Percentiles rank a stretch among this genome's conserved stretches.
Conservation (phyloP, 2,888 invertebrate genomes). For the Xiphydria camelus region DNA sequence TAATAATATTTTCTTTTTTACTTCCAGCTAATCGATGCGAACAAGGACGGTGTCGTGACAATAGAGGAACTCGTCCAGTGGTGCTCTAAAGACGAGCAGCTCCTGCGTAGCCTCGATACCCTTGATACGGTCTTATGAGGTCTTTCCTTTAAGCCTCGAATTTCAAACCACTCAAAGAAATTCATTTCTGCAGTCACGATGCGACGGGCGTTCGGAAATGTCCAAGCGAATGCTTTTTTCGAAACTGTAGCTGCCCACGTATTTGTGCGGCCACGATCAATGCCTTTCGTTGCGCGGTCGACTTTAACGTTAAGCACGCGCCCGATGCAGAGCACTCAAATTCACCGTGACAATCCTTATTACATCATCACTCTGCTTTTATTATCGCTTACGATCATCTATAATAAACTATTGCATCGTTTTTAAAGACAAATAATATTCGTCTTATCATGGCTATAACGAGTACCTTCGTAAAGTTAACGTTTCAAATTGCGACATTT, state of each 20-base stretch:
- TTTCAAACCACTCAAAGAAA: constrained; percentile 2
- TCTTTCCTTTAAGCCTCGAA: constrained; percentile 11
- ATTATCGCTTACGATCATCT: too few relatives aligned
- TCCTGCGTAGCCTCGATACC: constrained; percentile 71
- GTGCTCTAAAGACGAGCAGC: constrained; percentile 74
- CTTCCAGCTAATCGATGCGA: constrained; percentile 75
- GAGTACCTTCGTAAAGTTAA: too few relatives aligned
- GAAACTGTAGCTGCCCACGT: too few relatives aligned
- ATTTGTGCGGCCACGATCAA: neutral
- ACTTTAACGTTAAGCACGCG: neutral
- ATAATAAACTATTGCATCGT: too few relatives aligned
- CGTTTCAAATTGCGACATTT: too few relatives aligned
- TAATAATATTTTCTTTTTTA: constrained; percentile 10
- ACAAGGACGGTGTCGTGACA: constrained; percentile 79
- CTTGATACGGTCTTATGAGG: constrained; percentile 77
- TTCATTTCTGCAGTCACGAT: neutral
- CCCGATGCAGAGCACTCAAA: neutral
- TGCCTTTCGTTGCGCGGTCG: constrained; percentile 2
- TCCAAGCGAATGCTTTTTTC: too few relatives aligned
- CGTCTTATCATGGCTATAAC: too few relatives aligned
- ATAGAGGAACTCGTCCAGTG: constrained; percentile 79
- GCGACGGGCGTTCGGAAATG: neutral
- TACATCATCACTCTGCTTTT: too few relatives aligned
- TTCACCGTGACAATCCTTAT: neutral
- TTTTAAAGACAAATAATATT: too few relatives aligned